Evolutionary conservation across 2,113 vertebrate genomes (phyloP).

Genomic region (Campylomormyrus tamandua): DNA sequence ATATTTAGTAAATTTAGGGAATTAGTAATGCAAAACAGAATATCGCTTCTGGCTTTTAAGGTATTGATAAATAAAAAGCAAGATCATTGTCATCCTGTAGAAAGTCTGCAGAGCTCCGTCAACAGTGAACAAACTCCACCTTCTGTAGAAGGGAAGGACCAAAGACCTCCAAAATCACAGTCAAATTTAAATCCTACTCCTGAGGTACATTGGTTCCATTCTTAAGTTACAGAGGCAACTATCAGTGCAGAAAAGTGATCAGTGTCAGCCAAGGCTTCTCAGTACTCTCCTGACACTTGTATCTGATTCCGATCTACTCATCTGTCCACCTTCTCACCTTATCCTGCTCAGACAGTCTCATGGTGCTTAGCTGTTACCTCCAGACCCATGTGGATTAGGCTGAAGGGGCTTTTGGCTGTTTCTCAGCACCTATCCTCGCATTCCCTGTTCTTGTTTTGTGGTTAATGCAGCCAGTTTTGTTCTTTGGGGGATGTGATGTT

Average conservation of each 20-base stretch:
- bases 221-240: background rate
- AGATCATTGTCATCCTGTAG: background rate
- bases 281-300: background rate
- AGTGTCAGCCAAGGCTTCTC: background rate
- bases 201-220: background rate
- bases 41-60: background rate
- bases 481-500: background rate
- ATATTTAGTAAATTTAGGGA: background rate
- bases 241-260: background rate
- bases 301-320: background rate
- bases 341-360: background rate
- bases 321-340: background rate
- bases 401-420: background rate
- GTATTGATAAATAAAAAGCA: background rate
- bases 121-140: background rate
- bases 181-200: background rate
- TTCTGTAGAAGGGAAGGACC: background rate
- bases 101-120: background rate
- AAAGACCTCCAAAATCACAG: background rate
- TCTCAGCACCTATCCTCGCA: background rate
- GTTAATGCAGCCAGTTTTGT: background rate
- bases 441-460: background rate
- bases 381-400: background rate
- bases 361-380: background rate
- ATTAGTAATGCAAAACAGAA: background rate